Evolutionary conservation across 2,797 vertebrate species (phyloP), one percentile per base, ranked within the genome.

Genomic region (Spea hammondii): DNA sequence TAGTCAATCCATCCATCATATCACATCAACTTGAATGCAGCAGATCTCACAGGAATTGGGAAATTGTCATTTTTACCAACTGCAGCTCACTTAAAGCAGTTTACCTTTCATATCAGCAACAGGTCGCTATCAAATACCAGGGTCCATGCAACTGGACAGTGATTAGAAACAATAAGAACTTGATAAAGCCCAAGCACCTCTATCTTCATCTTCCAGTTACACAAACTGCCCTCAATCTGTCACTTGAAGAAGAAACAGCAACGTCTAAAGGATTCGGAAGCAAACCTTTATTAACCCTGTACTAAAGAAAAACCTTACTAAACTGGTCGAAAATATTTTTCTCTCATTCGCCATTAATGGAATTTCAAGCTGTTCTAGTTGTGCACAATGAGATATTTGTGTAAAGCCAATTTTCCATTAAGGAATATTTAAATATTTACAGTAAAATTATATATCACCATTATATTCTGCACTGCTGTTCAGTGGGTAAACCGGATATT

Each of bases 161-260:
- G 86, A 92, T 92, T 89, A 92, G 89, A 92, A 87, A 89, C 90
- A 89, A 92, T 93, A 92, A 91, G 88, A 91, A 85, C 87, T 85
- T 80, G 78, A 84, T 83, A 84, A 88, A 88, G 87, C 87, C 85
- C 88, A 88, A 83, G 86, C 84, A 88, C 83, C 85, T 89, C 57
- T 84, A 83, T 89, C 85, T 88, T 85, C 91, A 89, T 91, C 90
- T 88, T 86, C 88, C 84, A 85, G 85, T 83, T 82, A 66, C 62
- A 86, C 86, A 88, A 88, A 85, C 86, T 89, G 91, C 91, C 87
- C 92, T 88, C 91, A 92, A 64, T 91, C 91, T 93, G 91, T 93
- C 93, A 93, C 85, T 83, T 80, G 74, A 1, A 44, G 55, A 80
- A 77, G 51, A 79, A 84, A 65, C 76, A 83, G 83, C 5, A 44